These are phyloP conservation scores for Theristus sp. DNA, from an alignment of 2,888 invertebrate genomes.

Conservation along the genomic window DNA sequence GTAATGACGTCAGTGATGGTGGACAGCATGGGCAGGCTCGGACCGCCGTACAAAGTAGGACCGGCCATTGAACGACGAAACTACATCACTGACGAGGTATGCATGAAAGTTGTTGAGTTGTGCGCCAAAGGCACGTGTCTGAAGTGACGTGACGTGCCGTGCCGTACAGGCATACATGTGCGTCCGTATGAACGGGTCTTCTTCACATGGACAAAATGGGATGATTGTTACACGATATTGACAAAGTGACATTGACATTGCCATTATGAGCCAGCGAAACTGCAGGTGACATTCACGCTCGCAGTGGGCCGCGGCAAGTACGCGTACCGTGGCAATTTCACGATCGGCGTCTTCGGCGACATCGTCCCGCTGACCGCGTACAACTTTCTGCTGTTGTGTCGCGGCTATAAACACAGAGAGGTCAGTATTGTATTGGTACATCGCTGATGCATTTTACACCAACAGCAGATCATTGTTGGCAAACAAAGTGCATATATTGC, in stretches of 20 bases:
- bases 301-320: neutral
- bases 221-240: too few relatives aligned
- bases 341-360: conserved; percentile 6
- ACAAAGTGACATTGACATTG: too few relatives aligned
- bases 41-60: neutral
- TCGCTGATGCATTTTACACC: too few relatives aligned
- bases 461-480: too few relatives aligned
- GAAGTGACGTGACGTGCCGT: too few relatives aligned
- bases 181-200: too few relatives aligned
- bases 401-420: conserved; percentile 4
- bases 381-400: conserved; percentile 5
- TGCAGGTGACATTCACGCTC: neutral
- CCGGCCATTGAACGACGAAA: neutral
- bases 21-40: neutral
- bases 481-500: neutral
- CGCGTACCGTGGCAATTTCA: conserved; percentile 1
- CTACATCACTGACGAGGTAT: neutral
- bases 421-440: neutral
- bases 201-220: too few relatives aligned
- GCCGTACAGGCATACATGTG: too few relatives aligned
- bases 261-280: too few relatives aligned
- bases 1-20: neutral
- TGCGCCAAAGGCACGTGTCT: too few relatives aligned
- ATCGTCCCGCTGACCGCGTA: conserved; percentile 5
- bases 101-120: too few relatives aligned